Evolutionary conservation across 2,888 invertebrate species (phyloP), one percentile per base, ranked within the genome.

Genomic region (Lasioglossum malachurum): DNA sequence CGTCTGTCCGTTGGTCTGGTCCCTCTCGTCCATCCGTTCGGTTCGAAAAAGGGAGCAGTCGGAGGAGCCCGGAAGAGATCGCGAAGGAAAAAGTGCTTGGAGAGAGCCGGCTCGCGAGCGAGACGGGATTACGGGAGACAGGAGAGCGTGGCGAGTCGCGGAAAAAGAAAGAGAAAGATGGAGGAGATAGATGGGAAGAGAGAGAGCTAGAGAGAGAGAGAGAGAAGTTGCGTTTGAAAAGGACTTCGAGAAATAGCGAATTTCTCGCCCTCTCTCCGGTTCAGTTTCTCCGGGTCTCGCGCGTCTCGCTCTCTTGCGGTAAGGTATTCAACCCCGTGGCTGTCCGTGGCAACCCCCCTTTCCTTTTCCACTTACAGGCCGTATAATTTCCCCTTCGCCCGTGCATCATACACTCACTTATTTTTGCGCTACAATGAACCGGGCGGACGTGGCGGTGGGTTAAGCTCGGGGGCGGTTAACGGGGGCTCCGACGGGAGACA

Each of bases 331-430:
- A 80, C 86, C 87, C 86, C 82, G 85, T 87, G 85, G 89, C 91
- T 89, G 92, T 91, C 91, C 92, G 89, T 92, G 91, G 91, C 93
- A 93, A 93, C 93, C 89, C 92, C 90, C 89, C 87, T 87, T 92
- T 91, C 90, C 90, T 91, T 92, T 92, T 92, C 92, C 91, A 92
- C 92, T 92, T 91, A 90, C 91, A 91, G 90, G 90, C 89, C 91
- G 90, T 92, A 93, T 92, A 93, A 93, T 93, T 92, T 92, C 92
- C 94, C 93, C 92, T 64, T 91, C 89, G 92, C 90, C 91, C 92
- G 91, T 94, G 93, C 93, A 93, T 94, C 94, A 94, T 94, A 93
- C 92, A 93, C 94, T 94, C 94, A 93, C 94, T 94, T 94, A 94
- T 94, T 94, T 94, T 94, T 91, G 93, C 94, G 94, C 93, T 94